Percentiles rank a stretch among this genome's conserved stretches.
phyloP scores from a whole-genome alignment of 2,888 invertebrate genomes.

The Escarpia spicata region DNA sequence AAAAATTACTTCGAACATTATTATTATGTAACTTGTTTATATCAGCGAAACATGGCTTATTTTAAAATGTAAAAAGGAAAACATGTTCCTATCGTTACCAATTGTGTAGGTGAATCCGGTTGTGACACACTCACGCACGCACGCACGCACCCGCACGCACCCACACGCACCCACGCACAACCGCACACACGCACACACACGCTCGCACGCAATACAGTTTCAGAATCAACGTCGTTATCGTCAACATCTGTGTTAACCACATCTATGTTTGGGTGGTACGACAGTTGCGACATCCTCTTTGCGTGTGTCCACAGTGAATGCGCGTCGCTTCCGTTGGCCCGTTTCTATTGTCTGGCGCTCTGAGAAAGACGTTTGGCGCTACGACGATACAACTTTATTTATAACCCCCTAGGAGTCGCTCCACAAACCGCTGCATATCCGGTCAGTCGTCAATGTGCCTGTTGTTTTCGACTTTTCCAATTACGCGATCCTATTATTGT shows the following conservation, averaged over 20 bases:
- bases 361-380: not conserved
- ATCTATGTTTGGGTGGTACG: not conserved
- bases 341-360: not conserved
- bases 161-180: not conserved
- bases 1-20: not conserved
- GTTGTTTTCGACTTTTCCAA: conserved; percentile 6
- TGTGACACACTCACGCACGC: too few relatives aligned
- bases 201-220: not conserved
- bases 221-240: not conserved
- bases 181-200: not conserved
- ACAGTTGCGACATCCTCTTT: not conserved
- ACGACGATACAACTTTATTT: not conserved
- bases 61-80: not conserved
- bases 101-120: too few relatives aligned
- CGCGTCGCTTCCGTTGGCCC: not conserved
- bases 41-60: not conserved
- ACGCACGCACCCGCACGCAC: not conserved
- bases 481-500: not conserved
- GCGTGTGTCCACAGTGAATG: not conserved
- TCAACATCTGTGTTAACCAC: not conserved
- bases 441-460: not conserved
- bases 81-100: too few relatives aligned
- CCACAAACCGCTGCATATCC: not conserved
- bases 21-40: not conserved
- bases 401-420: conserved; percentile 12